phyloP scores from a whole-genome alignment of 2,888 invertebrate species.

The Zeuzera pyrina region DNA sequence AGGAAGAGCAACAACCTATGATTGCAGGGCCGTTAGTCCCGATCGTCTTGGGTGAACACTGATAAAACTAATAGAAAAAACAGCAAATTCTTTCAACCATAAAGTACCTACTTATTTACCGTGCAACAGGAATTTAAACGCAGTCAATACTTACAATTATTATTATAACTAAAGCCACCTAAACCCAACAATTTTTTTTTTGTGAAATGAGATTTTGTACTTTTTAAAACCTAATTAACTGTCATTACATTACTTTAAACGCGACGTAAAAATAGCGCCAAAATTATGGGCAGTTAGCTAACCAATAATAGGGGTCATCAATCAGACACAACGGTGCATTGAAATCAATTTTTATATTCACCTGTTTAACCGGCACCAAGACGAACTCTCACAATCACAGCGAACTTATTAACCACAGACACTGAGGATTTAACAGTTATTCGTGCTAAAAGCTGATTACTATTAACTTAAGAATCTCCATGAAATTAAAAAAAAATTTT shows the following conservation, averaged over 20 bases:
- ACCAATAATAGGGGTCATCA: slow-evolving; percentile 24
- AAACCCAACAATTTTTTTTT: no score
- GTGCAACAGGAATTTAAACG: no score
- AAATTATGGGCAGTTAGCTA: background rate
- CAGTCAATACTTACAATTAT: no score
- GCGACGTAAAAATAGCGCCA: background rate
- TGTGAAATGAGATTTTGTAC: no score
- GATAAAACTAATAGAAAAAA: slow-evolving; percentile 45
- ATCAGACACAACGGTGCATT: slow-evolving; percentile 26
- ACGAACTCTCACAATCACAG: slow-evolving; percentile 59
- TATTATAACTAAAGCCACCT: no score
- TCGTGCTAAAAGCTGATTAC: slow-evolving; percentile 46
- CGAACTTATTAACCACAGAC: slow-evolving; percentile 63
- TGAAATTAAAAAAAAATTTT: slow-evolving; percentile 17
- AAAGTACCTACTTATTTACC: slow-evolving; percentile 9
- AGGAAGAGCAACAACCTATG: slow-evolving; percentile 72
- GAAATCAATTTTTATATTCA: slow-evolving; percentile 51
- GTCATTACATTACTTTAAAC: background rate
- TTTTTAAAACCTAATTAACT: background rate
- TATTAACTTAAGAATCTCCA: slow-evolving; percentile 26
- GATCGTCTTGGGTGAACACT: slow-evolving; percentile 50
- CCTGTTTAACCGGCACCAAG: slow-evolving; percentile 58
- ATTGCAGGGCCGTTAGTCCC: slow-evolving; percentile 70
- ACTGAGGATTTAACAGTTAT: slow-evolving; percentile 60
- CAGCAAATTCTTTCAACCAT: slow-evolving; percentile 24